Evolutionary conservation across 2,797 vertebrate genomes (phyloP).

Genomic region (Oryzias dopingdopingensis): DNA sequence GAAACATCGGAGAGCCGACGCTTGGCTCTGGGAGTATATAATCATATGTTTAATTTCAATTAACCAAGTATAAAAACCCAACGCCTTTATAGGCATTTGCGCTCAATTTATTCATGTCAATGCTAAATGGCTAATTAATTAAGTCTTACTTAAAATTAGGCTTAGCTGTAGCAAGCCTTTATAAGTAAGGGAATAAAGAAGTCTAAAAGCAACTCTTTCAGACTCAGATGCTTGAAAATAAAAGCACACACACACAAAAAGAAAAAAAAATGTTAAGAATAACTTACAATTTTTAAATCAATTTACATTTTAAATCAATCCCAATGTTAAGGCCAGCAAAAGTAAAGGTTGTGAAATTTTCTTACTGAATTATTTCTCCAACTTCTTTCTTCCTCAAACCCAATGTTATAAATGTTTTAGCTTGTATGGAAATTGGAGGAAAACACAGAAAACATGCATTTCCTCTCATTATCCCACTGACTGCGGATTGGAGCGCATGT

Average conservation of each 20-base stretch:
- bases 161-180: conserved; percentile 60
- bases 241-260: background rate
- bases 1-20: conserved; percentile 25
- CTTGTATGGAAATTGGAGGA: conserved; percentile 39
- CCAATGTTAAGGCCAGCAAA: conserved; percentile 11
- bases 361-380: conserved; percentile 16
- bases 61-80: conserved; percentile 57
- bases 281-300: background rate
- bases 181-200: conserved; percentile 40
- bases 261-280: background rate
- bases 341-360: conserved; percentile 19
- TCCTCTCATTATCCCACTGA: conserved; percentile 67
- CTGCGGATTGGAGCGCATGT: conserved; percentile 51
- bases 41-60: conserved; percentile 79
- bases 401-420: conserved; percentile 50
- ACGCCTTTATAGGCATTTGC: conserved; percentile 69
- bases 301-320: background rate
- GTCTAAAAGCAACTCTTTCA: conserved; percentile 21
- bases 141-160: conserved; percentile 66
- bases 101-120: conserved; percentile 69
- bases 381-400: conserved; percentile 11
- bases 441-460: conserved; percentile 63
- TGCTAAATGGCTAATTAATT: conserved; percentile 70
- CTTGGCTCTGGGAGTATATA: conserved; percentile 38
- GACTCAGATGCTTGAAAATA: background rate